Conservation (phyloP, 1,140 invertebrate genomes). For the Drosophila cardini region DNA sequence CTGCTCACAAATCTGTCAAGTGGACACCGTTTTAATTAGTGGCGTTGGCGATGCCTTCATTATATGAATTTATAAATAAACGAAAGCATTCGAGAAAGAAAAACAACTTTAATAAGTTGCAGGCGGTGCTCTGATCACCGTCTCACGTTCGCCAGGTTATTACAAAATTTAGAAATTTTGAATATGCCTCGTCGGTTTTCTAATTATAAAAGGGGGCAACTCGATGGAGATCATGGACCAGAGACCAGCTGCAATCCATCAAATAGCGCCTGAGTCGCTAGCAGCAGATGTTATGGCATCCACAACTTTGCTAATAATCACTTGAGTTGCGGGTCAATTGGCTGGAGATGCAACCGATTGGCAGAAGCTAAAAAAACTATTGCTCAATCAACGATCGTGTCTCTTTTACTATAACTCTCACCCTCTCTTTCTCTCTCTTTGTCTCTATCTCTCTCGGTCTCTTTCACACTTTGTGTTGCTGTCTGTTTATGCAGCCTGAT, state of each 20-base stretch:
- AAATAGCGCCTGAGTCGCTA: slow-evolving; percentile 47
- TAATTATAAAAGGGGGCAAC: slow-evolving; percentile 71
- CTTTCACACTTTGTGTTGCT: background rate
- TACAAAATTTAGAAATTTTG: slow-evolving; percentile 45
- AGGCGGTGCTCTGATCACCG: slow-evolving; percentile 25
- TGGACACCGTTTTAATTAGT: slow-evolving; percentile 71
- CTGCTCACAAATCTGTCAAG: slow-evolving; percentile 49
- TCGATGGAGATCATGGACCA: slow-evolving; percentile 15
- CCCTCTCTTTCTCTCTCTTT: no score
- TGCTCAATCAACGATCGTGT: slow-evolving; percentile 35
- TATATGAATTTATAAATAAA: slow-evolving; percentile 42
- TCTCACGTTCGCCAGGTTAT: slow-evolving; percentile 29
- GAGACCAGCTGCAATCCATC: slow-evolving; percentile 75
- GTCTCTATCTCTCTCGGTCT: background rate
- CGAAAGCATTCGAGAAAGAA: slow-evolving; percentile 34
- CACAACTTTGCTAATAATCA: slow-evolving; percentile 37
- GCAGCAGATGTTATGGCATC: slow-evolving; percentile 20
- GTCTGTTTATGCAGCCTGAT: slow-evolving; percentile 22
- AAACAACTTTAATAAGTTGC: slow-evolving; percentile 54
- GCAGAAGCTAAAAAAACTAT: slow-evolving; percentile 16
- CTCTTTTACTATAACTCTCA: no score
- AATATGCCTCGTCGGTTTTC: slow-evolving; percentile 54
- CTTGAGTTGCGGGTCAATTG: slow-evolving; percentile 72
- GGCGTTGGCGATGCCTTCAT: slow-evolving; percentile 42
- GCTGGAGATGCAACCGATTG: slow-evolving; percentile 20